Evolutionary conservation across 1,140 invertebrate genomes (phyloP).

Genomic region (Platyscapa corneri): DNA sequence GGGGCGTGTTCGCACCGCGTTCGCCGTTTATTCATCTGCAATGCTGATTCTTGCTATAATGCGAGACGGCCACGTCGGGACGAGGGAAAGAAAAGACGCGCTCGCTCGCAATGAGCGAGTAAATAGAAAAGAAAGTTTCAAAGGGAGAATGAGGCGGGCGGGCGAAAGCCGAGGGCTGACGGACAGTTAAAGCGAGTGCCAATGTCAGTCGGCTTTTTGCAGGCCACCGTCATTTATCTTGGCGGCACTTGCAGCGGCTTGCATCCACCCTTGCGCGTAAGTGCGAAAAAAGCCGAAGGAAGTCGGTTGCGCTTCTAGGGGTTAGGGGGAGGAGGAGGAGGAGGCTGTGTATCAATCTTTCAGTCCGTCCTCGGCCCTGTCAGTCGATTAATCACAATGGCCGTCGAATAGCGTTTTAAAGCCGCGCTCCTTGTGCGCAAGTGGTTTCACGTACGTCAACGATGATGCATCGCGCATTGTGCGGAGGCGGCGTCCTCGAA

Average conservation of each 20-base stretch:
- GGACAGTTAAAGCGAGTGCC: slow-evolving; percentile 13
- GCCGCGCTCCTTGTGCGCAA: not conserved
- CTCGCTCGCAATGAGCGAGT: not conserved
- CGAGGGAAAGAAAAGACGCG: not conserved
- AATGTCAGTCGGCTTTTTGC: slow-evolving; percentile 21
- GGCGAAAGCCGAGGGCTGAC: slow-evolving; percentile 12
- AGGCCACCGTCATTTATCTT: slow-evolving; percentile 41
- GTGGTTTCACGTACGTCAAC: not conserved
- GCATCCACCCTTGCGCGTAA: slow-evolving; percentile 50
- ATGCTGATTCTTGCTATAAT: not conserved
- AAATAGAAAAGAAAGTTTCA: not conserved
- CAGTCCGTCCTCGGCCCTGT: slow-evolving; percentile 15
- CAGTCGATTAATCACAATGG: slow-evolving; percentile 32
- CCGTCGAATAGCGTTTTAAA: not conserved
- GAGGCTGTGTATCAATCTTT: not conserved
- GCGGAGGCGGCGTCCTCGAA: not conserved
- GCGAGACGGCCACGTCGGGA: not conserved
- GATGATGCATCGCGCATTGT: slow-evolving; percentile 27
- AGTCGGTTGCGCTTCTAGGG: not conserved
- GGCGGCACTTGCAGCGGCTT: slow-evolving; percentile 16
- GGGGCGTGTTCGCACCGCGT: not conserved
- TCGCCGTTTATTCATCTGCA: not conserved
- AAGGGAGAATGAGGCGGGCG: no score
- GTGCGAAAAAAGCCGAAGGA: slow-evolving; percentile 9
- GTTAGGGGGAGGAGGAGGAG: not conserved